Evolutionary conservation across 1,140 invertebrate genomes (phyloP), one percentile per base, ranked within the genome.

Genomic region (Anagrus nilaparvatae): DNA sequence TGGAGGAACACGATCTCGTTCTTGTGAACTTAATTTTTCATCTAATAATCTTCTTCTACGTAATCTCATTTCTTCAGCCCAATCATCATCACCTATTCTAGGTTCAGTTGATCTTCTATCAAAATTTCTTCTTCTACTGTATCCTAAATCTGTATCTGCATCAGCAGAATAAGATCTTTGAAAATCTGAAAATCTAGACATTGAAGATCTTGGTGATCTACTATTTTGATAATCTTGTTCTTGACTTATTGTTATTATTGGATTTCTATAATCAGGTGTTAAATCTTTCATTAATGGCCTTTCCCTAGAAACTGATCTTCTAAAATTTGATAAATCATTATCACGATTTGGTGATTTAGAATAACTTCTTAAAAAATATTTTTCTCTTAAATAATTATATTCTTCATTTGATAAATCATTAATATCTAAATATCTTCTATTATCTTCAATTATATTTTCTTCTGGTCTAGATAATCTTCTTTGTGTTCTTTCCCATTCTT

Each of bases 21-120:
- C 52, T 5, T 59, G 50, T 5, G 46, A 42, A 20, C 31, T 38
- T 5, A 46, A 20, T 3, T 54, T 16, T 29, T 51, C 46, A 8
- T 60, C 56, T 24, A 50, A 45, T 14, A 55, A 57, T 3, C 55
- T 54, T 14, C 46, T 51, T 30, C 56, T 55, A 9, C 55, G 46
- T 39, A 63, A 56, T n/a, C 58, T 53, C 40, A 66, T 19, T 4
- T 65, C 60, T 20, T 56, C 48, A 27, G 61, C 61, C 65, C 64
- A 67, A n/a, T 65, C 59, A 36, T 65, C 63, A 24, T 65, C 63
- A 38, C 57, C 61, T 12, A 63, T 42, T 37, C 48, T 49, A 1
- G 56, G 50, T 7, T 54, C 55, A 2, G 50, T 47, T 3, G 44
- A 33, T 14, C 46, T 48, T 36, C 27, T 35, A 20, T 44, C 13